Evolutionary conservation across 2,797 vertebrate genomes (phyloP).

Genomic region (Hydrocynus forskahlii): DNA sequence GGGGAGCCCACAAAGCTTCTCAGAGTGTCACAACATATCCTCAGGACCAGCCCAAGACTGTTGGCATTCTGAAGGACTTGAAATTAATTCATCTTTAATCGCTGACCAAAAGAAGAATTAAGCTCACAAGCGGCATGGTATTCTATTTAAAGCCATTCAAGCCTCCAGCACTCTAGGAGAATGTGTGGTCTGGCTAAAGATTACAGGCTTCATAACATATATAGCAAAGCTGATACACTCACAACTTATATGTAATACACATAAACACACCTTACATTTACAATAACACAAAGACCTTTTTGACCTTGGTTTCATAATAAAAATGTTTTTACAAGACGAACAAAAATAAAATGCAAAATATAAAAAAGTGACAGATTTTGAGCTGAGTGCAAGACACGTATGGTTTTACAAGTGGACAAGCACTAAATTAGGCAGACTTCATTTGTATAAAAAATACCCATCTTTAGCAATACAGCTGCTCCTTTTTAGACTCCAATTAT

Average conservation of each 20-base stretch:
- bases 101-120: neutral
- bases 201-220: neutral
- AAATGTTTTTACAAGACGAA: neutral
- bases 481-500: neutral
- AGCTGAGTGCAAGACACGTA: neutral
- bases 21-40: neutral
- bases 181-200: neutral
- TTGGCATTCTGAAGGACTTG: neutral
- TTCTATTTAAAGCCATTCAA: conserved; percentile 3
- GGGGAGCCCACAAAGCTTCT: neutral
- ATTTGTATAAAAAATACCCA: neutral
- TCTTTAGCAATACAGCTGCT: neutral
- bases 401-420: neutral
- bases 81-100: neutral
- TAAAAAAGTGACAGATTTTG: neutral
- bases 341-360: neutral
- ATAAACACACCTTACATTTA: neutral
- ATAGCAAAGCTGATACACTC: neutral
- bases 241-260: neutral
- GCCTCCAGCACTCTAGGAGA: neutral
- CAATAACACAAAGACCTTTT: neutral
- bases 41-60: conserved; percentile 22
- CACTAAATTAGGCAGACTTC: neutral
- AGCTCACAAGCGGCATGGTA: neutral
- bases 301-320: neutral